Conservation (phyloP, 2,797 vertebrate genomes). For the Tragelaphus oryx region DNA sequence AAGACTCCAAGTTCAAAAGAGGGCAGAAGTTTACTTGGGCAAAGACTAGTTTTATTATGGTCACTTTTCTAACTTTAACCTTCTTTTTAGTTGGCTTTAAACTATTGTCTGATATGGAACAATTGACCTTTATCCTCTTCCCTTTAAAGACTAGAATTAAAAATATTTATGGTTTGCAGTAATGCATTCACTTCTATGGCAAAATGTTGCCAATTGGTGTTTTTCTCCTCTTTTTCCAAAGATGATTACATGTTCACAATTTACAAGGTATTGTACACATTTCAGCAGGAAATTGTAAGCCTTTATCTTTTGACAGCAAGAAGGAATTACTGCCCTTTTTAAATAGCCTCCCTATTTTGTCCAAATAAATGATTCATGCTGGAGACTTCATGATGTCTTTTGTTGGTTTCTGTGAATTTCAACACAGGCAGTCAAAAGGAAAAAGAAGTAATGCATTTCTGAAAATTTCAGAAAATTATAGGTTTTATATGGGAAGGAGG, state of each 20-base stretch:
- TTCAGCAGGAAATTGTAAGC: constrained; percentile 76
- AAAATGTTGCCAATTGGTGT: constrained; percentile 60
- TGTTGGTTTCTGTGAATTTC: constrained; percentile 70
- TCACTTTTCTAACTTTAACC: constrained; percentile 38
- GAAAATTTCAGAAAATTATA: constrained; percentile 70
- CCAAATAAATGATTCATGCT: constrained; percentile 74
- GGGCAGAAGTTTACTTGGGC: constrained; percentile 47
- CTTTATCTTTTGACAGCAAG: constrained; percentile 79
- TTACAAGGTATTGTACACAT: constrained; percentile 76
- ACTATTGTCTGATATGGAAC: constrained; percentile 36
- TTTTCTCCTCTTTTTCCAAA: constrained; percentile 66
- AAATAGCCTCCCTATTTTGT: constrained; percentile 77
- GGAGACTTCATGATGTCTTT: constrained; percentile 74
- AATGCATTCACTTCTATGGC: constrained; percentile 52
- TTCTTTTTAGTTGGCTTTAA: constrained; percentile 26
- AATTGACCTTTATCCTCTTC: constrained; percentile 65
- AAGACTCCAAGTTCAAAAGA: not conserved
- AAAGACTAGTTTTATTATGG: constrained; percentile 44
- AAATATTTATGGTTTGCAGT: constrained; percentile 66
- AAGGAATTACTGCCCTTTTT: constrained; percentile 76
- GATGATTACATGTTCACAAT: constrained; percentile 74
- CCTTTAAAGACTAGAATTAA: constrained; percentile 68
- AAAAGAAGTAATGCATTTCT: constrained; percentile 34
- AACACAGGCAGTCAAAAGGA: constrained; percentile 54
- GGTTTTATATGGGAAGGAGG: constrained; percentile 57